Evolutionary conservation across 2,888 invertebrate genomes (phyloP).

Genomic region (Leptinotarsa tumamoca): DNA sequence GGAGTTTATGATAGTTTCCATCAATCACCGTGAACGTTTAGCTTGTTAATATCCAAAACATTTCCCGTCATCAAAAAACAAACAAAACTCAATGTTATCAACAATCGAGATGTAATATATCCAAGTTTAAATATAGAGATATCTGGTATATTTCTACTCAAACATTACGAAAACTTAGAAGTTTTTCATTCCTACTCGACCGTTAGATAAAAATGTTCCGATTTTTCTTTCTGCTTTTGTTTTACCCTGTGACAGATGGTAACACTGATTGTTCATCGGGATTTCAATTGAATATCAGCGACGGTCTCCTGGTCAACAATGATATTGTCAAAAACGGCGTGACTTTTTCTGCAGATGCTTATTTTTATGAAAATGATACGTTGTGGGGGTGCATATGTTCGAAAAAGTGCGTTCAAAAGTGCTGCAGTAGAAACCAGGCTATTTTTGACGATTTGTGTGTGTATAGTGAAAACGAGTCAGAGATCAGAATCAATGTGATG

Average conservation of each 20-base stretch:
- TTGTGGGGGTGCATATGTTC: constrained; percentile 30
- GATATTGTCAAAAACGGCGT: constrained; percentile 11
- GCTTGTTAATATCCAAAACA: background rate
- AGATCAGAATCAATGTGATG: background rate
- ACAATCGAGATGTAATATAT: constrained; percentile 14
- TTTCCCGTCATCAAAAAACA: background rate
- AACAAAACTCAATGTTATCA: constrained; percentile 4
- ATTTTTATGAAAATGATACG: constrained; percentile 19
- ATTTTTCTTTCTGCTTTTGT: background rate
- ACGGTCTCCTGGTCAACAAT: background rate
- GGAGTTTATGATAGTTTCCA: background rate
- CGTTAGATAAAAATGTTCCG: background rate
- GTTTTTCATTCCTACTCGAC: background rate
- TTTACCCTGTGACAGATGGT: background rate
- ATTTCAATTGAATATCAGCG: constrained; percentile 26
- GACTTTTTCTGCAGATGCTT: constrained; percentile 1
- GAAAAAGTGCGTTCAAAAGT: constrained; percentile 26
- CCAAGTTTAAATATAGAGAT: constrained; percentile 18
- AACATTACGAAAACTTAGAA: background rate
- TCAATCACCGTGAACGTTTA: background rate
- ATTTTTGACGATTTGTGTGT: background rate
- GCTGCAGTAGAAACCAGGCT: constrained; percentile 17
- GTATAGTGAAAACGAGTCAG: background rate
- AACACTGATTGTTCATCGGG: constrained; percentile 1
- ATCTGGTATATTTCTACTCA: background rate